These are phyloP conservation scores for Liodrosophila aerea DNA, from an alignment of 2,888 invertebrate genomes.

Conservation along the genomic window DNA sequence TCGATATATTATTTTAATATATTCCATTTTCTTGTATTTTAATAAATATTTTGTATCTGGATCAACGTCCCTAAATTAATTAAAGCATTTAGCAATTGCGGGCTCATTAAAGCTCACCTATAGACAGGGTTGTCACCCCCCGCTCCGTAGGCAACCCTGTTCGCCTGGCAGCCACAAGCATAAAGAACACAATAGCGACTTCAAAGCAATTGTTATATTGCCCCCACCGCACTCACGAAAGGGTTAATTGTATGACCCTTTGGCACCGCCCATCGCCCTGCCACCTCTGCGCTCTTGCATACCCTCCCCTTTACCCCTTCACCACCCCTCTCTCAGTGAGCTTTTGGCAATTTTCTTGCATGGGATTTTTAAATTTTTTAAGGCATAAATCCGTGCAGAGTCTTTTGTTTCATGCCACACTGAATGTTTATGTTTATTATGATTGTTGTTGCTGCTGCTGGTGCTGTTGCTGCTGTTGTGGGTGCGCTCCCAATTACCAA, in stretches of 20 bases:
- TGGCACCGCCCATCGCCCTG: neutral
- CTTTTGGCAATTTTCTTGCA: constrained; percentile 30
- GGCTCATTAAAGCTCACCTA: constrained; percentile 8
- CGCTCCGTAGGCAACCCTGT: constrained; percentile 21
- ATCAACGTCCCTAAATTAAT: constrained; percentile 61
- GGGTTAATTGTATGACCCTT: constrained; percentile 67
- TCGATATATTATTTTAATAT: too few relatives aligned
- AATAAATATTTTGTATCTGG: too few relatives aligned
- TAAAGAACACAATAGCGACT: constrained; percentile 38
- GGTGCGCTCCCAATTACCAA: constrained; percentile 59
- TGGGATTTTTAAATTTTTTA: constrained; percentile 52
- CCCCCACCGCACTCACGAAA: constrained; percentile 32
- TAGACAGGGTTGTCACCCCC: neutral
- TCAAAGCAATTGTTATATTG: constrained; percentile 52
- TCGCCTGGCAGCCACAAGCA: constrained; percentile 4
- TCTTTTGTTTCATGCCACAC: constrained; percentile 23
- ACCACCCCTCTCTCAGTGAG: constrained; percentile 2
- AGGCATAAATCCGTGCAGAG: constrained; percentile 42
- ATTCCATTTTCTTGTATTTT: too few relatives aligned
- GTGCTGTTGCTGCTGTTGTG: constrained; percentile 25
- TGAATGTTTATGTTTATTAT: constrained; percentile 10
- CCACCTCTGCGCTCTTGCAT: neutral
- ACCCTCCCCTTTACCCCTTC: neutral
- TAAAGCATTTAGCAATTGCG: constrained; percentile 54
- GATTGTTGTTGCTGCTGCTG: neutral